phyloP scores from a whole-genome alignment of 2,888 invertebrate species.

The Mimas tiliae region DNA sequence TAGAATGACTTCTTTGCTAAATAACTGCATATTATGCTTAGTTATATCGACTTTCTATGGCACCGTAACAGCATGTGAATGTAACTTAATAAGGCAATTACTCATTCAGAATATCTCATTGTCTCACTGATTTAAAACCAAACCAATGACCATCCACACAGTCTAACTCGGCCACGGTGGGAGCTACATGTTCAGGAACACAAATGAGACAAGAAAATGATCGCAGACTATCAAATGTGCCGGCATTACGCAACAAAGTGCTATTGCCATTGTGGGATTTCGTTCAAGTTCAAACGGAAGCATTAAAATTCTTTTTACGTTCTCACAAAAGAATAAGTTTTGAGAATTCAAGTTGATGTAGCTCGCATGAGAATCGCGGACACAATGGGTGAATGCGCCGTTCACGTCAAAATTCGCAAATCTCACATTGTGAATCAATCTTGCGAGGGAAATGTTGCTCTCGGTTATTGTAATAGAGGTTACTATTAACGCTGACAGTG shows the following conservation, averaged over 20 bases:
- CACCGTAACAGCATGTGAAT: constrained; percentile 2
- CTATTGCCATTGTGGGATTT: constrained; percentile 68
- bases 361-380: constrained; percentile 71
- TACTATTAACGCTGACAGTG: constrained; percentile 26
- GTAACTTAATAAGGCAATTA: constrained; percentile 13
- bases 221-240: constrained; percentile 54
- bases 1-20: neutral
- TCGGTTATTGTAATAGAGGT: constrained; percentile 37
- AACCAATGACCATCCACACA: neutral
- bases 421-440: constrained; percentile 36
- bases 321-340: constrained; percentile 82
- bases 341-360: constrained; percentile 72
- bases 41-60: neutral
- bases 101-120: constrained; percentile 18
- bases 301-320: constrained; percentile 81
- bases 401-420: constrained; percentile 51
- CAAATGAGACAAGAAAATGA: constrained; percentile 54
- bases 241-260: constrained; percentile 64
- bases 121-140: neutral
- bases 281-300: constrained; percentile 76
- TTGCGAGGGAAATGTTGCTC: constrained; percentile 37
- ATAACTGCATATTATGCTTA: neutral
- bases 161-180: constrained; percentile 37
- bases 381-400: constrained; percentile 61
- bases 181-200: constrained; percentile 44